Conservation (phyloP, 1,140 invertebrate species). For the Drosophila simulans region DNA sequence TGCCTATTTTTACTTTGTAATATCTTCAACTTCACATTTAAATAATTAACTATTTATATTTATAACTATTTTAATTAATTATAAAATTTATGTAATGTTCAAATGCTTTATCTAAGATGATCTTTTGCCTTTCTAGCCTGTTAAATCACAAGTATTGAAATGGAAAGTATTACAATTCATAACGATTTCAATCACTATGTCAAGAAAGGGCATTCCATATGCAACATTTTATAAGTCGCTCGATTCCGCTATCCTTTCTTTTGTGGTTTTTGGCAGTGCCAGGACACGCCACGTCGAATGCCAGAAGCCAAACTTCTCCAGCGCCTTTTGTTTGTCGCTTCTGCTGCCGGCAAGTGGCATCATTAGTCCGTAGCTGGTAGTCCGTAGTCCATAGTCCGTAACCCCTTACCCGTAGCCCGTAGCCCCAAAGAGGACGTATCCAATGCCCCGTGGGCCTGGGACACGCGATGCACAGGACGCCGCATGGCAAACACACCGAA, state of each 20-base stretch:
- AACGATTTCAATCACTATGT: too few relatives aligned
- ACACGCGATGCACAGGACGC: slow-evolving; percentile 28
- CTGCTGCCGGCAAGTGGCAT: slow-evolving; percentile 55
- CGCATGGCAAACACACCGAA: slow-evolving; percentile 25
- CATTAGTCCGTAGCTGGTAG: slow-evolving; percentile 36
- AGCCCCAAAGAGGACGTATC: slow-evolving; percentile 1
- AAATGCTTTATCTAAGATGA: too few relatives aligned
- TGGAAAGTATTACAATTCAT: too few relatives aligned
- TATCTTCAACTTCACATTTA: neutral
- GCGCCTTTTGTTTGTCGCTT: slow-evolving; percentile 37
- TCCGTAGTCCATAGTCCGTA: slow-evolving; percentile 5
- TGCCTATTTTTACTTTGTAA: neutral
- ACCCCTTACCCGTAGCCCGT: slow-evolving; percentile 9
- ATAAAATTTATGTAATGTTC: too few relatives aligned
- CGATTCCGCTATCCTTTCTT: slow-evolving; percentile 15
- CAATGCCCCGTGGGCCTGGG: slow-evolving; percentile 15
- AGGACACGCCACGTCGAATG: slow-evolving; percentile 63
- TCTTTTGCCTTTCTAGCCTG: too few relatives aligned
- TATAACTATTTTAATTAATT: too few relatives aligned
- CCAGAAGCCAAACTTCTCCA: slow-evolving; percentile 50
- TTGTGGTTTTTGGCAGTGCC: slow-evolving; percentile 75
- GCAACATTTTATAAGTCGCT: too few relatives aligned
- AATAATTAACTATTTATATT: too few relatives aligned
- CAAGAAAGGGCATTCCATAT: neutral
- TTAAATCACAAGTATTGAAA: too few relatives aligned